A percentile compares a stretch with the other conserved stretches of the same genome.
Evolutionary conservation across 1,140 invertebrate genomes (phyloP).

Genomic region (Neomicropteryx cornuta): DNA sequence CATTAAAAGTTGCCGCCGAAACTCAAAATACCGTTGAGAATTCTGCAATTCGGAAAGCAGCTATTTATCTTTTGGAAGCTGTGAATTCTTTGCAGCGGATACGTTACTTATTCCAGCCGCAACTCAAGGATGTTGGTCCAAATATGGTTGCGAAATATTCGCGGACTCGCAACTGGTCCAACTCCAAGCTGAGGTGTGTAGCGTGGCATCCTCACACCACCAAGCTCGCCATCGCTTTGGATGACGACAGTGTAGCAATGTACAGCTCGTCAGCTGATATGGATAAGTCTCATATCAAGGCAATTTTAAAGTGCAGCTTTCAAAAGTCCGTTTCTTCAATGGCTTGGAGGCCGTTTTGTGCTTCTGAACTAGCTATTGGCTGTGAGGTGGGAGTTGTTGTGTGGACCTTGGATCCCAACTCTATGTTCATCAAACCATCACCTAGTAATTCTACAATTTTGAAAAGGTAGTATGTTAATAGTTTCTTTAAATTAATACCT

Average conservation of each 20-base stretch:
- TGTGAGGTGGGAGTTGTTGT: slow-evolving; percentile 73
- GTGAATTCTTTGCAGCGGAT: slow-evolving; percentile 31
- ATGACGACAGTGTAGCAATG: slow-evolving; percentile 75
- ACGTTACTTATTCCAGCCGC: slow-evolving; percentile 34
- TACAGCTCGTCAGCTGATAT: slow-evolving; percentile 51
- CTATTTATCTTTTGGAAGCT: slow-evolving; percentile 33
- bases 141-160: slow-evolving; percentile 30
- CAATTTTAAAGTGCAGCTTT: slow-evolving; percentile 64
- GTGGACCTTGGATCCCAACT: slow-evolving; percentile 74
- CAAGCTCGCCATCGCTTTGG: slow-evolving; percentile 70
- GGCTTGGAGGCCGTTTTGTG: slow-evolving; percentile 71
- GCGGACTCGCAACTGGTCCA: slow-evolving; percentile 43
- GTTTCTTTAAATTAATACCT: slow-evolving; percentile 5
- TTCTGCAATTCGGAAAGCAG: slow-evolving; percentile 23
- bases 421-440: slow-evolving; percentile 55
- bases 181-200: slow-evolving; percentile 52
- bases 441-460: slow-evolving; percentile 46
- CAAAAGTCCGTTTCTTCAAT: slow-evolving; percentile 73
- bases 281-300: slow-evolving; percentile 54
- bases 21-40: slow-evolving; percentile 28
- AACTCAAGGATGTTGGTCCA: slow-evolving; percentile 36
- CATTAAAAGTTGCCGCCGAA: slow-evolving; percentile 32
- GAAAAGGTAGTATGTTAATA: slow-evolving; percentile 23
- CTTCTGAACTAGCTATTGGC: slow-evolving; percentile 72
- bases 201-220: slow-evolving; percentile 78